These are phyloP conservation scores for Mystacides longicornis DNA, from an alignment of 2,888 invertebrate species.

Conservation along the genomic window DNA sequence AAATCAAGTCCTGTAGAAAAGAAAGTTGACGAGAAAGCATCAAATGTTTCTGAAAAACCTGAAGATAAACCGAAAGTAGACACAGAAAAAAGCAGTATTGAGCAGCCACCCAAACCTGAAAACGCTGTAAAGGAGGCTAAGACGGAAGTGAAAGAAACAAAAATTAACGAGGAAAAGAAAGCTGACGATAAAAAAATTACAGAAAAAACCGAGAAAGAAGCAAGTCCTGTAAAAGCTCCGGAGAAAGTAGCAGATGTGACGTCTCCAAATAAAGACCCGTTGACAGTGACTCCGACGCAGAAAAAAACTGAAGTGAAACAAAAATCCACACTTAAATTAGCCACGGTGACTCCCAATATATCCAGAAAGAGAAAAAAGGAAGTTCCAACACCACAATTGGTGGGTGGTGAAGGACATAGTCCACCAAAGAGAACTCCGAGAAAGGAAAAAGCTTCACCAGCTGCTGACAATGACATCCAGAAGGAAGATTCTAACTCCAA, in stretches of 20 bases:
- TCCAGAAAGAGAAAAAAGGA: constrained; percentile 49
- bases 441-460: constrained; percentile 24
- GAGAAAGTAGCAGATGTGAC: constrained; percentile 1
- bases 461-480: constrained; percentile 3
- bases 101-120: constrained; percentile 16
- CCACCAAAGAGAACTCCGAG: constrained; percentile 35
- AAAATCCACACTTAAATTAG: constrained; percentile 47
- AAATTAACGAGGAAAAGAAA: background rate
- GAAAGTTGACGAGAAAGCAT: background rate
- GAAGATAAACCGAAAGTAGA: background rate
- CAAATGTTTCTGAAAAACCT: constrained; percentile 13
- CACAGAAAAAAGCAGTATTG: background rate
- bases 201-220: background rate
- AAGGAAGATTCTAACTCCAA: constrained; percentile 21
- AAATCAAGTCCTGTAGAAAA: background rate
- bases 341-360: constrained; percentile 48
- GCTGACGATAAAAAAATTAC: background rate
- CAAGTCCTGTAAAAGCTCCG: constrained; percentile 3
- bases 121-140: constrained; percentile 25
- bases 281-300: constrained; percentile 28
- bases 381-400: constrained; percentile 36
- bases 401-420: constrained; percentile 35
- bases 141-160: no score
- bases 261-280: constrained; percentile 10
- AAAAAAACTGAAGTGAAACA: constrained; percentile 35